Base-by-base conservation (phyloP, 92 coral and sea anemone species). In the Galaxea fascicularis region DNA sequence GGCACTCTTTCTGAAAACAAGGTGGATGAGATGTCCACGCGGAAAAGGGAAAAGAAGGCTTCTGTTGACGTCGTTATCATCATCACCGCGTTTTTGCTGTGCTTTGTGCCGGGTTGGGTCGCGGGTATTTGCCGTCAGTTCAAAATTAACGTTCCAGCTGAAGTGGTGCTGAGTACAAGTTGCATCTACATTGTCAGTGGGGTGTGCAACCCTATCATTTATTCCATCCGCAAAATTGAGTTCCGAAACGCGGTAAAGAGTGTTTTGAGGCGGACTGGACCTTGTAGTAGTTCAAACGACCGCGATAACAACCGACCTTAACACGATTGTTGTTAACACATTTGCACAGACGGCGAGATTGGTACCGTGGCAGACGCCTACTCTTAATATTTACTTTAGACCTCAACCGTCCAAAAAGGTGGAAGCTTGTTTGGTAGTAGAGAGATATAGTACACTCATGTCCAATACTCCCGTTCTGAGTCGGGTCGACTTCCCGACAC, bases 21-120 rank as follows among this genome's bases (percentile, higher is more conserved):
- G 20, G 18, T 0, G 7, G 57, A 21, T 22, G 56, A 77, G 45
- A 16, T 29, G 10, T 28, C 71, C 11, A n/a, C n/a, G n/a, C n/a
- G n/a, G n/a, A n/a, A n/a, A n/a, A 77, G 1, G 4, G 82, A 77
- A 39, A 22, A 26, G 9, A 77, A 77, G 57, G 69, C 71, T 30
- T 71, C 54, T 10, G 11, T 41, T 8, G 82, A 77, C 24, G 82
- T 77, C 2, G 21, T n/a, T 25, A 39, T 77, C 15, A 31, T 62
- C 13, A 62, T 77, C 24, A 8, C 71, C 15, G 71, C 71, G 15
- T 77, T 77, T 45, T 10, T 59, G 57, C 24, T 77, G 56, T 77
- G 82, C n/a, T 77, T 22, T 25, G 41, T 77, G 44, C 82, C 71
- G 6, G 15, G 0, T 25, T 77, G 69, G 57, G 4, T 22, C 0